phyloP scores from a whole-genome alignment of 2,888 invertebrate species.

The Drosophila mayaguana region DNA sequence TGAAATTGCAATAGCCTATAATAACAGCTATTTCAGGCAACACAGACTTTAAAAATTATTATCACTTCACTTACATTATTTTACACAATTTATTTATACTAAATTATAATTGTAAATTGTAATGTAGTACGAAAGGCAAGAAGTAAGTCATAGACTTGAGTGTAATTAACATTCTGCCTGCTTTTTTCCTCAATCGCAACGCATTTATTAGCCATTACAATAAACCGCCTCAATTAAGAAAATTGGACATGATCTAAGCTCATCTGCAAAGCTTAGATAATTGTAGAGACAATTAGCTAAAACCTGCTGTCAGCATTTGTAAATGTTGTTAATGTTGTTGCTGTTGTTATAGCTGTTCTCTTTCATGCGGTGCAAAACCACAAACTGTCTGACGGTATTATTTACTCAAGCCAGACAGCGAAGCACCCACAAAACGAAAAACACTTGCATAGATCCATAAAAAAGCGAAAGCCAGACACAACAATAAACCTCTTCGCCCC shows the following conservation, averaged over 20 bases:
- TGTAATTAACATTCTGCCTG: too few species aligned
- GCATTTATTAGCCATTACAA: neutral
- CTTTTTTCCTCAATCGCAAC: neutral
- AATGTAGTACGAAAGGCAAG: neutral
- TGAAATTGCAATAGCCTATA: neutral
- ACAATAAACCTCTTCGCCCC: neutral
- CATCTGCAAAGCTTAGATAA: constrained; percentile 15
- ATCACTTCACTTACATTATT: too few species aligned
- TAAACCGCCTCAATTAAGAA: neutral
- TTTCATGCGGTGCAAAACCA: constrained; percentile 17
- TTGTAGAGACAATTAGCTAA: constrained; percentile 36
- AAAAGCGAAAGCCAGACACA: constrained; percentile 21
- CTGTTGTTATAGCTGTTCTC: neutral
- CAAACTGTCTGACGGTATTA: constrained; percentile 47
- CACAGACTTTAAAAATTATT: too few species aligned
- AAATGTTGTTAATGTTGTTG: constrained; percentile 1
- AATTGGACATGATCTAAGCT: neutral
- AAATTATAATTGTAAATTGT: too few species aligned
- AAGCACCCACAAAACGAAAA: constrained; percentile 22
- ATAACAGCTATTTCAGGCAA: neutral
- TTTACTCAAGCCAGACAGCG: constrained; percentile 56
- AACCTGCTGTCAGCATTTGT: constrained; percentile 9
- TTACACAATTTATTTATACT: too few species aligned
- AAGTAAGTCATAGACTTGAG: neutral
- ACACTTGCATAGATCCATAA: constrained; percentile 18